phyloP scores from a whole-genome alignment of 1,140 invertebrate genomes.

The Psilanteris sp. region DNA sequence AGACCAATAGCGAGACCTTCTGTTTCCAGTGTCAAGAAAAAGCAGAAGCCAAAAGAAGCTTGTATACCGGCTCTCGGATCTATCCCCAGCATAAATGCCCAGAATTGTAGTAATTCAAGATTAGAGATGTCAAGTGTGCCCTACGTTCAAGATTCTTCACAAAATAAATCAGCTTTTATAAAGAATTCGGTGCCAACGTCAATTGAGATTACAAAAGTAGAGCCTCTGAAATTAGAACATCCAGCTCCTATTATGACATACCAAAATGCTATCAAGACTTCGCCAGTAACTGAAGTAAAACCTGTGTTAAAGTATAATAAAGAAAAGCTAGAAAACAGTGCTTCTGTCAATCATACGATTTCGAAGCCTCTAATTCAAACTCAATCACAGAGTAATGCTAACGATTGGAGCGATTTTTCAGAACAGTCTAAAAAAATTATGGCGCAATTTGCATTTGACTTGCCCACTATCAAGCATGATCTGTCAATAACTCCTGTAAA shows the following conservation, averaged over 20 bases:
- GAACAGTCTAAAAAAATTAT: constrained; percentile 58
- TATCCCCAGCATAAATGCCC: constrained; percentile 4
- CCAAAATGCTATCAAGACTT: constrained; percentile 8
- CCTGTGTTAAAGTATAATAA: constrained; percentile 66
- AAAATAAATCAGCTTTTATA: constrained; percentile 36
- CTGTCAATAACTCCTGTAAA: constrained; percentile 76
- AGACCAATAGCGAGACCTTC: constrained; percentile 27
- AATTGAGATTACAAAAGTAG: constrained; percentile 36
- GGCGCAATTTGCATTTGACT: constrained; percentile 44
- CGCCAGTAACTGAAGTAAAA: constrained; percentile 58
- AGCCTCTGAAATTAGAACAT: constrained; percentile 17
- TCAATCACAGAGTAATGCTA: constrained; percentile 2
- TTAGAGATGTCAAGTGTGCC: constrained; percentile 15
- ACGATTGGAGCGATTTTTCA: constrained; percentile 33
- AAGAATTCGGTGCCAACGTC: constrained; percentile 57
- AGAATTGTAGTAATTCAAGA: constrained; percentile 45
- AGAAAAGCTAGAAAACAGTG: constrained; percentile 54
- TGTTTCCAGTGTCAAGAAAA: constrained; percentile 72
- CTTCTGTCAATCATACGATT: constrained; percentile 14
- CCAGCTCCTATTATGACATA: background rate
- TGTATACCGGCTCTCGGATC: background rate
- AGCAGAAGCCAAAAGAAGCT: constrained; percentile 67
- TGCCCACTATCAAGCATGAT: constrained; percentile 61
- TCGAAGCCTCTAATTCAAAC: constrained; percentile 2
- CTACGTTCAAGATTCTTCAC: constrained; percentile 41